Base-by-base conservation (phyloP, 1,140 invertebrate species). In the Zaprionus africanus region DNA sequence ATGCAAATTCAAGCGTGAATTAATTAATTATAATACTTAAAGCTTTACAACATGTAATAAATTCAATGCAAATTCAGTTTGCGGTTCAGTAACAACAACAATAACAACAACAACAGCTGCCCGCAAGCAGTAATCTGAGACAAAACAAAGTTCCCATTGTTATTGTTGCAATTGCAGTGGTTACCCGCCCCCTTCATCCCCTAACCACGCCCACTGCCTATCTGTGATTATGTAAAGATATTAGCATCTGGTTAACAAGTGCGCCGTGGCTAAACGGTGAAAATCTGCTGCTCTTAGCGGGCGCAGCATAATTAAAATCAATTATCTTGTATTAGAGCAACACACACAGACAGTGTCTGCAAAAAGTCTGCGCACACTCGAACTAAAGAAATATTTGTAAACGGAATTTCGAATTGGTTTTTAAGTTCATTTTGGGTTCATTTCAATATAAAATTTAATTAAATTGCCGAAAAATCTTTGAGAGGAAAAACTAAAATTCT, bases 171-270 rank as follows among this genome's bases (percentile, higher is more conserved):
- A 86, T 88, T 87, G 79, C 57, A 78, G 34, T 46, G 17, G 51
- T 49, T 15, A 26, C 19, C 61, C 22, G 4, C 11, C 19, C 34
- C 4, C 43, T 3, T 6, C 12, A 12, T 51, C 12, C 34, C n/a
- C 17, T 17, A 19, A 22, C 15, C 9, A 36, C 59, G 51, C 56
- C 43, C 36, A 22, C 51, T 46, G 17, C 60, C 9, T 53, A 46
- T 36, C 36, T 34, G 36, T 79, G 61, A 76, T 70, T 53, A 79
- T 71, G 62, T 66, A 63, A 60, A 15, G 46, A 78, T 72, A 87
- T 87, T 87, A 87, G 74, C 84, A 87, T 88, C 84, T 87, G 81
- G 84, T 87, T 87, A 87, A 84, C 84, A 87, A 87, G 84, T 87
- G 84, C 84, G 81, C 78, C 67, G 85, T 84, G 71, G 78, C 69